Evolutionary conservation across 2,797 vertebrate species (phyloP).

Genomic region (Takifugu ocellatus): DNA sequence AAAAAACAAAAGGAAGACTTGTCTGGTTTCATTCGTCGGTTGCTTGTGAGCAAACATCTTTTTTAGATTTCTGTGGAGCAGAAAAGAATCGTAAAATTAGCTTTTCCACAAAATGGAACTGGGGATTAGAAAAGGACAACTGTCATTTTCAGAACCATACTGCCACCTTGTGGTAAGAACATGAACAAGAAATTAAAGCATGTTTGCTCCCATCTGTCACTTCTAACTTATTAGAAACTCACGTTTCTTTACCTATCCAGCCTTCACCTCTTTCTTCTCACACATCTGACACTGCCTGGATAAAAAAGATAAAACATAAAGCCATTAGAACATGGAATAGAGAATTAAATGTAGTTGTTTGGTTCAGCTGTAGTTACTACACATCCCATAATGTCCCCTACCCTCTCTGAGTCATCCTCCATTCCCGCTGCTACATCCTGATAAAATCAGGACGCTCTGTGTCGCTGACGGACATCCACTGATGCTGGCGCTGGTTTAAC

Average conservation of each 20-base stretch:
- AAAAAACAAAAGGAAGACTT: neutral
- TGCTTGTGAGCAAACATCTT: neutral
- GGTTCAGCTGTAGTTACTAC: no score
- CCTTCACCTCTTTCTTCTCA: no score
- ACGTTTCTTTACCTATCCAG: no score
- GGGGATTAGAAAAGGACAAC: neutral
- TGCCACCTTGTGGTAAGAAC: conserved; percentile 52
- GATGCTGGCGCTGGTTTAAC: neutral
- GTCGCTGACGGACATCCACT: conserved; percentile 9
- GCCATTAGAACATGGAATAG: no score
- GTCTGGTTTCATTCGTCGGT: neutral
- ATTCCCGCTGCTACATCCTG: conserved; percentile 1
- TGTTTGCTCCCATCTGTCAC: no score
- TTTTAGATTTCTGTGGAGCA: conserved; percentile 23
- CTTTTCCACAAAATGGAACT: neutral
- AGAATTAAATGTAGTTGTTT: no score
- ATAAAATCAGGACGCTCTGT: conserved; percentile 6
- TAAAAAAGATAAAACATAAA: no score
- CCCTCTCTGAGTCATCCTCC: neutral
- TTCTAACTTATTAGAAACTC: neutral
- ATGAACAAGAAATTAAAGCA: neutral
- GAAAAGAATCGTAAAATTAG: conserved; percentile 1
- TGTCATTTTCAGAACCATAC: conserved; percentile 19
- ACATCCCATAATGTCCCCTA: no score
- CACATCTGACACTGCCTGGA: no score